Percentiles rank a stretch among this genome's conserved stretches.
These are phyloP conservation scores for Porites lobata DNA, from an alignment of 92 coral and sea anemone genomes.

Conservation along the genomic window DNA sequence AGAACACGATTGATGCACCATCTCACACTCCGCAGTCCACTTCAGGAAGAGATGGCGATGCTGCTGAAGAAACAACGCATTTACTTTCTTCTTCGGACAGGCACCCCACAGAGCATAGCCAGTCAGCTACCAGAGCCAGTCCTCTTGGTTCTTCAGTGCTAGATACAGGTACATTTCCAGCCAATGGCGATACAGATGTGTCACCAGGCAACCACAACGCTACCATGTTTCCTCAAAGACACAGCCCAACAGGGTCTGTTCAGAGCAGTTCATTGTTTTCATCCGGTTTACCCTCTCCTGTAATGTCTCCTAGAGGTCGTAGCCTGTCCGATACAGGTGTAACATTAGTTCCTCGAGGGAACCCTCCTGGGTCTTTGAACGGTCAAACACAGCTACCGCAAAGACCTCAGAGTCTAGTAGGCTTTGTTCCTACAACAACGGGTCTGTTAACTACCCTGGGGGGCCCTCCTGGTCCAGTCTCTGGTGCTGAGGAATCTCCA, in stretches of 20 bases:
- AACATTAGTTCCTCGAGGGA: conserved; percentile 12
- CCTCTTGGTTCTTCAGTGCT: conserved; percentile 46
- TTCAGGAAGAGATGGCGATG: not conserved
- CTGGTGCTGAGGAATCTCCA: conserved; percentile 22
- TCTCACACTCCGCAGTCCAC: conserved; percentile 4
- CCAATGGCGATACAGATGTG: not conserved
- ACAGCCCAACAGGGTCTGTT: conserved; percentile 49
- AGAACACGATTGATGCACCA: not conserved
- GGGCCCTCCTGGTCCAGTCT: conserved; percentile 5
- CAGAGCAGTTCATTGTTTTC: conserved; percentile 44
- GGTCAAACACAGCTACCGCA: conserved; percentile 20
- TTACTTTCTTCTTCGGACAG: conserved; percentile 5
- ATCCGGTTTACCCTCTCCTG: conserved; percentile 45
- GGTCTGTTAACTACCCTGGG: conserved; percentile 2
- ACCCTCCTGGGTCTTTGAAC: conserved; percentile 26
- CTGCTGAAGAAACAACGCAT: not conserved
- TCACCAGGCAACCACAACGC: not conserved
- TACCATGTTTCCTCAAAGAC: conserved; percentile 18
- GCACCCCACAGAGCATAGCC: conserved; percentile 6
- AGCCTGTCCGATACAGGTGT: conserved; percentile 29
- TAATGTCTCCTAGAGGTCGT: conserved; percentile 49
- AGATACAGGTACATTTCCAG: conserved; percentile 14
- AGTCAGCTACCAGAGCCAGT: conserved; percentile 49
- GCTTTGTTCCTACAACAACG: conserved; percentile 9
- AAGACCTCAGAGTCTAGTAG: conserved; percentile 41